Evolutionary conservation across 2,113 vertebrate genomes (phyloP).

Genomic region (Clarias magur): DNA sequence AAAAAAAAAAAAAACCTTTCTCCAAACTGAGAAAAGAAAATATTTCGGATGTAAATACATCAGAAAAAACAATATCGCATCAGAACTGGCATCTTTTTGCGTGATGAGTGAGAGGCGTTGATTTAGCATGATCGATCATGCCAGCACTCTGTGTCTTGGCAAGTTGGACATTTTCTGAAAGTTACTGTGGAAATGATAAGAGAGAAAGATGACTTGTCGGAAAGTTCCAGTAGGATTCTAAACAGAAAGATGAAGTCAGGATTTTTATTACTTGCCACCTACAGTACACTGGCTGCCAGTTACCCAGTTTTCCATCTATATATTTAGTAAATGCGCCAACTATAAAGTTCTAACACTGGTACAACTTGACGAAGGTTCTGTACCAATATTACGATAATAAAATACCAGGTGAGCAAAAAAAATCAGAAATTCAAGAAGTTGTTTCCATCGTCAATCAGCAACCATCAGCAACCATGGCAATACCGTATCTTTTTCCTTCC

Average conservation of each 20-base stretch:
- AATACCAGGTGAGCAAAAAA: not conserved
- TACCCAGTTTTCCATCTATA: not conserved
- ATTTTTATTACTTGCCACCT: not conserved
- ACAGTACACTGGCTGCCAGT: not conserved
- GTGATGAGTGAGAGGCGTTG: slow-evolving; percentile 22
- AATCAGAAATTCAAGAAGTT: not conserved
- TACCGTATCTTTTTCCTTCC: not conserved
- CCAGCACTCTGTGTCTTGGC: not conserved
- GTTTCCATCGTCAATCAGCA: not conserved
- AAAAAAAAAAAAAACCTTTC: not conserved
- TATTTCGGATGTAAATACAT: not conserved
- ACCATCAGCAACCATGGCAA: not conserved
- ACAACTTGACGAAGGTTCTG: not conserved
- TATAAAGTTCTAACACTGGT: not conserved
- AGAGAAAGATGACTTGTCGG: not conserved
- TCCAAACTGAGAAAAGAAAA: not conserved
- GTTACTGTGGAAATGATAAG: not conserved
- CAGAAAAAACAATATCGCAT: not conserved
- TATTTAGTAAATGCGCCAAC: not conserved
- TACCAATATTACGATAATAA: not conserved
- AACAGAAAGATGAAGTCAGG: not conserved
- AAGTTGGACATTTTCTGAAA: not conserved
- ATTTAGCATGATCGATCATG: not conserved
- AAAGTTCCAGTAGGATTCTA: not conserved
- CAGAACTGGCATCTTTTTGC: not conserved